phyloP scores from a whole-genome alignment of 2,797 vertebrate species.

The Lemur catta region DNA sequence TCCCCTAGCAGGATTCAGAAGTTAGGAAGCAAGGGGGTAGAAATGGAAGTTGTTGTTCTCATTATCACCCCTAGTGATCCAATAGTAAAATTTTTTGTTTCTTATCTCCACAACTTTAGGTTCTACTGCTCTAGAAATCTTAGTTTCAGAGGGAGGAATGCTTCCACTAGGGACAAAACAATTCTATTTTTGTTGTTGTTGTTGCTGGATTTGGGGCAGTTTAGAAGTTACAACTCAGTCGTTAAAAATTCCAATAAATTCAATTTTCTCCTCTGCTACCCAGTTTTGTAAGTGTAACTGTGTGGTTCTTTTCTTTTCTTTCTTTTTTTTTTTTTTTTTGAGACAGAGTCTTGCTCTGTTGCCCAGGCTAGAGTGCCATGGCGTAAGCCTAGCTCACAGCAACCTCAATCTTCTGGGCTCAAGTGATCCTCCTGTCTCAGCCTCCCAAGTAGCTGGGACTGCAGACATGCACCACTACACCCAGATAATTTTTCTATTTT shows the following conservation, averaged over 20 bases:
- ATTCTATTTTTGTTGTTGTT: no score
- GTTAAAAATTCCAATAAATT: background rate
- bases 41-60: background rate
- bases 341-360: no score
- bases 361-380: no score
- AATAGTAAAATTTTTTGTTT: background rate
- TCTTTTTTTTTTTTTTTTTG: no score
- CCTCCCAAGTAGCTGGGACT: no score
- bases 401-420: no score
- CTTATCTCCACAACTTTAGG: background rate
- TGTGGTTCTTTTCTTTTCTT: background rate
- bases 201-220: background rate
- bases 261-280: background rate
- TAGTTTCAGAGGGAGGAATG: background rate
- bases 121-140: background rate
- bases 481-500: no score
- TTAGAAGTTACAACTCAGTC: background rate
- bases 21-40: background rate
- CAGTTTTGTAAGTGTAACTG: background rate
- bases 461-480: no score
- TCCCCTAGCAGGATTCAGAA: background rate
- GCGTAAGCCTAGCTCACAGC: no score
- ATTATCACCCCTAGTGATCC: background rate
- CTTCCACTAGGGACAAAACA: background rate
- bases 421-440: no score